These are phyloP conservation scores for Phengaris alcon DNA, from an alignment of 2,888 invertebrate genomes.

Conservation along the genomic window DNA sequence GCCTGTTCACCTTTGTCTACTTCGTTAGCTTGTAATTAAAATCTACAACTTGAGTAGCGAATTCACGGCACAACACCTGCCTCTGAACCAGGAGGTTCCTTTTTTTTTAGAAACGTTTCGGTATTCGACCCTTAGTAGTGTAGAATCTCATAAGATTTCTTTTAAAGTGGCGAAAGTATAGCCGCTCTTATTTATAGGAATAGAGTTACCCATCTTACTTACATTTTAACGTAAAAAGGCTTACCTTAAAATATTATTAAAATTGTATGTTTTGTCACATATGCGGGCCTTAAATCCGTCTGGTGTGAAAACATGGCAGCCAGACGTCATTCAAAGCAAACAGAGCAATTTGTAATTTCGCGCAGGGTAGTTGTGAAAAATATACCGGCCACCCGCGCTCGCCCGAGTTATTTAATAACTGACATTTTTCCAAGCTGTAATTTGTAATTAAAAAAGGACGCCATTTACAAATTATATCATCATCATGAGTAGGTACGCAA, in stretches of 20 bases:
- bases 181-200: too few species aligned
- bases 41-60: too few species aligned
- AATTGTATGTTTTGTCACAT: background rate
- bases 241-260: background rate
- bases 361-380: slow-evolving; percentile 14
- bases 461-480: background rate
- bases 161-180: too few species aligned
- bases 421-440: slow-evolving; percentile 7
- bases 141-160: too few species aligned
- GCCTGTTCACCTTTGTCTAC: background rate
- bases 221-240: background rate
- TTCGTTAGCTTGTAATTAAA: background rate
- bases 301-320: slow-evolving; percentile 25
- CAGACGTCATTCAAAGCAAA: slow-evolving; percentile 25
- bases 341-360: slow-evolving; percentile 26
- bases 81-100: too few species aligned
- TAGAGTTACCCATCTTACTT: background rate
- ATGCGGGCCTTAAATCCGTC: background rate
- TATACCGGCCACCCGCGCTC: background rate
- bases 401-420: slow-evolving; percentile 4
- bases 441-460: slow-evolving; percentile 7
- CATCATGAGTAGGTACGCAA: background rate
- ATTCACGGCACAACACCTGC: too few species aligned
- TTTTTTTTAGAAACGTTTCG: too few species aligned
- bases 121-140: too few species aligned